A percentile compares a stretch with the other conserved stretches of the same genome.
Conservation (phyloP, 2,797 vertebrate genomes). For the Fratercula arctica region DNA sequence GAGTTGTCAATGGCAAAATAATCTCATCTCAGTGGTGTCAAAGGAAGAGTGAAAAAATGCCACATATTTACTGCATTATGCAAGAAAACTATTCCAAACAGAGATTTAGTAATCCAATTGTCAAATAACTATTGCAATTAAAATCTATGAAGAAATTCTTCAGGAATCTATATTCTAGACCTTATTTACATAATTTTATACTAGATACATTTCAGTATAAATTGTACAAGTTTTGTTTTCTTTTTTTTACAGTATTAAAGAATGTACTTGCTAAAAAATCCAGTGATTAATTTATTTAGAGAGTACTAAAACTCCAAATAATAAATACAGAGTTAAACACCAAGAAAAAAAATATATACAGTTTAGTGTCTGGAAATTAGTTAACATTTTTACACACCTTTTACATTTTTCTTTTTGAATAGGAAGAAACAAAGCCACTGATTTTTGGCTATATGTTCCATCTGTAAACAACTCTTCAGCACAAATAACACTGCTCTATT, state of each 20-base stretch:
- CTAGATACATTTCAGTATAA: not conserved
- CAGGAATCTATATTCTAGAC: not conserved
- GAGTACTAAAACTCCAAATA: not conserved
- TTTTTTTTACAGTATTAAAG: not conserved
- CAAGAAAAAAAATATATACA: not conserved
- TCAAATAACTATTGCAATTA: not conserved
- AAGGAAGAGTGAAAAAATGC: slow-evolving; percentile 44
- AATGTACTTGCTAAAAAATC: not conserved
- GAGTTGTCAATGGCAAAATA: slow-evolving; percentile 74
- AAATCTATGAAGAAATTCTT: not conserved
- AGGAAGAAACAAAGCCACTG: not conserved
- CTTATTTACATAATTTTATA: not conserved
- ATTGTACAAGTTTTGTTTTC: not conserved
- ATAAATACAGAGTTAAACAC: not conserved
- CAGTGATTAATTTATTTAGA: not conserved
- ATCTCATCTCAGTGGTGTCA: slow-evolving; percentile 61
- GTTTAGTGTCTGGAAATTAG: not conserved
- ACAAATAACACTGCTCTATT: not conserved
- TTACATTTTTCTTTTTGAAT: not conserved
- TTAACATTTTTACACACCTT: not conserved
- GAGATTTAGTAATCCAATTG: not conserved
- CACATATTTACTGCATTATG: not conserved
- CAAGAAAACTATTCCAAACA: slow-evolving; percentile 16
- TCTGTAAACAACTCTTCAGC: not conserved
- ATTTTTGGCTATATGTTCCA: not conserved